Evolutionary conservation across 2,113 vertebrate genomes (phyloP).

Genomic region (Morone saxatilis): DNA sequence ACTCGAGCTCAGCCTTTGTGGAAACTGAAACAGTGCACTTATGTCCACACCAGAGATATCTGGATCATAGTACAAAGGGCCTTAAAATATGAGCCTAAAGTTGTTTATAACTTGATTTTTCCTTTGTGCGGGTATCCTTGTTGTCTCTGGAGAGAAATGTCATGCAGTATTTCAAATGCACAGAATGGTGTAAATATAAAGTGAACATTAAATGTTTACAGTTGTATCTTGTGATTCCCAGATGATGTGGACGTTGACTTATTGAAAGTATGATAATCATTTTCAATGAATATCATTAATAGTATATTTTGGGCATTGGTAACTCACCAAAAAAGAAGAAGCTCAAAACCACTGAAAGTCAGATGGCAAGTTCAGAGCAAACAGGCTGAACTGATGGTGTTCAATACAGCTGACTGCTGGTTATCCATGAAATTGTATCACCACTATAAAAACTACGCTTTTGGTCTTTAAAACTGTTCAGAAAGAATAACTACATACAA

Average conservation of each 20-base stretch:
- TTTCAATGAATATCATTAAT: neutral
- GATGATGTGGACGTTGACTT: constrained; percentile 8
- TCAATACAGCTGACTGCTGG: neutral
- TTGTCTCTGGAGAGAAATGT: neutral
- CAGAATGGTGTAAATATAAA: constrained; percentile 41
- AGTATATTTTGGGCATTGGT: constrained; percentile 6
- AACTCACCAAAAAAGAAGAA: neutral
- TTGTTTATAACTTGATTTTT: neutral
- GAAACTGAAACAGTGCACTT: constrained; percentile 8
- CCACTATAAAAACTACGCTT: neutral
- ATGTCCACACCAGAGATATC: neutral
- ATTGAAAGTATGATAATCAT: neutral
- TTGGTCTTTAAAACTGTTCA: neutral
- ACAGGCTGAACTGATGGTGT: neutral
- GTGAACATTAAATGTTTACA: constrained; percentile 34
- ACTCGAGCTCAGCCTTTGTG: neutral
- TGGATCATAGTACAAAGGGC: neutral
- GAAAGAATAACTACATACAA: neutral
- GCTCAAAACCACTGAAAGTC: neutral
- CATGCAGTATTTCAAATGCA: constrained; percentile 23
- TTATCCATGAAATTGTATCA: constrained; percentile 18
- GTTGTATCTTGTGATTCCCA: constrained; percentile 33
- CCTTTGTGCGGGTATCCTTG: neutral
- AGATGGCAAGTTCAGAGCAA: neutral
- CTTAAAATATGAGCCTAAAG: constrained; percentile 4